Percentiles rank a stretch among this genome's conserved stretches.
Evolutionary conservation across 2,113 vertebrate genomes (phyloP).

Genomic region (Turnix velox): DNA sequence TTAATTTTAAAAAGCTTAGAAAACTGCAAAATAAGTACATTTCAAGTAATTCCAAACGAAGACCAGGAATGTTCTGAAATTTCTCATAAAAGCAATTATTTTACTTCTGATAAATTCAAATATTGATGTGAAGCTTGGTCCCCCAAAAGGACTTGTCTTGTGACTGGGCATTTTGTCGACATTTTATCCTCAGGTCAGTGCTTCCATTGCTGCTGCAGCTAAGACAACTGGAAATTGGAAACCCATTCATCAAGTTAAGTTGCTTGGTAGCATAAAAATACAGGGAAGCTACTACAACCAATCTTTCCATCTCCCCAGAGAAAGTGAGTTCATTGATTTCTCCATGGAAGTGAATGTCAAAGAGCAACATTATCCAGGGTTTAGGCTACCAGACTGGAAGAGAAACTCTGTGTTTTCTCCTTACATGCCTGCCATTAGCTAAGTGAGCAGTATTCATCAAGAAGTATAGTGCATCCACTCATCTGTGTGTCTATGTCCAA

Average conservation of each 20-base stretch:
- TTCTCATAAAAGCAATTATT: neutral
- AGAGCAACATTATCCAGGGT: neutral
- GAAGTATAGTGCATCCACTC: neutral
- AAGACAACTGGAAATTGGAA: slow-evolving; percentile 36
- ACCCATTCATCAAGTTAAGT: slow-evolving; percentile 2
- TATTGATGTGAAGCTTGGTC: neutral
- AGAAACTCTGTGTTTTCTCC: neutral
- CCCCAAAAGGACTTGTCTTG: neutral
- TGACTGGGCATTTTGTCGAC: neutral
- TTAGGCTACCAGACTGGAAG: neutral
- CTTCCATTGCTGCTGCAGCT: neutral
- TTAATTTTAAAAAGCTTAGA: neutral
- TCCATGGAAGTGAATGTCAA: neutral
- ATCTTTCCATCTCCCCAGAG: neutral
- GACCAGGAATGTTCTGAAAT: neutral
- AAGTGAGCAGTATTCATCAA: neutral
- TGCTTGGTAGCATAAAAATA: slow-evolving; percentile 7
- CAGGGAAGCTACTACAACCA: neutral
- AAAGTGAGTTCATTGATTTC: neutral
- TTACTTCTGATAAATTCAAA: neutral
- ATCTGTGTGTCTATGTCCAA: neutral
- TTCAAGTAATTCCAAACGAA: neutral
- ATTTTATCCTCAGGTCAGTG: neutral
- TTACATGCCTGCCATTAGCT: neutral
- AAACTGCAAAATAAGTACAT: neutral